A percentile compares a stretch with the other conserved stretches of the same genome.
Conservation (phyloP, 1,140 invertebrate genomes). For the Chrysopa pallens region DNA sequence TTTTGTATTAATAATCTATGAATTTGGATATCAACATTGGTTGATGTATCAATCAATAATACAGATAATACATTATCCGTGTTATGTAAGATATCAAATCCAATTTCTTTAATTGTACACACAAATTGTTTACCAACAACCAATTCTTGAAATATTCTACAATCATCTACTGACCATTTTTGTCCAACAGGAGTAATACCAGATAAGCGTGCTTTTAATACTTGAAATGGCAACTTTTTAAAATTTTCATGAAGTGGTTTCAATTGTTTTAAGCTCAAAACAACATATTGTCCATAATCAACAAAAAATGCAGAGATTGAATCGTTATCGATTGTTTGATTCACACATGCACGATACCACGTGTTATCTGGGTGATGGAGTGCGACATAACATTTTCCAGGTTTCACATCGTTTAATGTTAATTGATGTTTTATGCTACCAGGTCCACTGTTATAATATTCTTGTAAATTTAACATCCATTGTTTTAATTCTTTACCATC, state of each 20-base stretch:
- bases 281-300: background rate
- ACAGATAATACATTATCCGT: background rate
- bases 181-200: background rate
- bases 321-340: background rate
- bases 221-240: background rate
- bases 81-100: background rate
- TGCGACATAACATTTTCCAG: background rate
- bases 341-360: background rate
- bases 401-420: background rate
- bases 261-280: background rate
- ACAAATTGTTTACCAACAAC: background rate
- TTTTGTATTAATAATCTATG: background rate
- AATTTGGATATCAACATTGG: background rate
- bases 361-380: background rate
- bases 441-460: background rate
- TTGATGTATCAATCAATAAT: background rate
- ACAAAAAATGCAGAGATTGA: background rate
- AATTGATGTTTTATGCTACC: background rate
- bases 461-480: background rate
- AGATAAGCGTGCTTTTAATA: background rate
- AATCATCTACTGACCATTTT: background rate
- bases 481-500: background rate
- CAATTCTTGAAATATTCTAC: background rate
- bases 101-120: background rate
- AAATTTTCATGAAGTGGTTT: background rate